Base-by-base conservation (phyloP, 2,888 invertebrate species). In the Xylota sylvarum region DNA sequence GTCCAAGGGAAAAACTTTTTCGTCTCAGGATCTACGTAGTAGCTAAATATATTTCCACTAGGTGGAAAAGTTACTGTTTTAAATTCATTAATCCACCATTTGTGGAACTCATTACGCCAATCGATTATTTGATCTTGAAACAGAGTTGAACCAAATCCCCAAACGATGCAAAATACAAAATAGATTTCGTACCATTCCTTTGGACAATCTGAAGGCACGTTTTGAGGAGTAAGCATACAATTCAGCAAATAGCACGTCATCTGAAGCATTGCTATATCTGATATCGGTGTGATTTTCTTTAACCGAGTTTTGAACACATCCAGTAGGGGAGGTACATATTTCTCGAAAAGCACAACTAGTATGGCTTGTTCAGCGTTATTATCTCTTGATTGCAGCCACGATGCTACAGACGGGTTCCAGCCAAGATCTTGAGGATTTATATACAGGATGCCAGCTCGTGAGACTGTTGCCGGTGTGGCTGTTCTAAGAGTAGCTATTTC, bases 401-500 rank as follows among this genome's bases (percentile, higher is more conserved):
- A 98, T 14, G 96, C 95, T 6, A 98, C 96, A 90, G 93, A 97
- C 93, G 98, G 98, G 93, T 96, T 97, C 98, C 98, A 98, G 3
- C 98, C 98, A 69, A 98, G 94, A 93, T 98, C 98, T 88, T 97
- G 96, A 0, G 97, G 97, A 93, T 98, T 98, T 87, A 98, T 97
- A 91, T 97, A 98, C 10, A 98, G 94, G 90, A 98, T 98, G 78
- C 98, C 98, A 85, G 98, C 98, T 70, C 98, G 94, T 0, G 98
- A 98, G 0, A 98, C 98, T 0, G 98, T 98, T 0, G 98, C 98
- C 2, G 98, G 98, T 0, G 98, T 98, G 0, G 98, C 98, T 0
- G 97, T 97, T 89, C 96, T 95, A 89, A 98, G 93, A 89, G 96
- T 96, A 4, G 97, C 96, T 89, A 98, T 98, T 93, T 98, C 98